Evolutionary conservation across 1,140 invertebrate genomes (phyloP), one percentile per base, ranked within the genome.

Genomic region (Diorhabda elongata): DNA sequence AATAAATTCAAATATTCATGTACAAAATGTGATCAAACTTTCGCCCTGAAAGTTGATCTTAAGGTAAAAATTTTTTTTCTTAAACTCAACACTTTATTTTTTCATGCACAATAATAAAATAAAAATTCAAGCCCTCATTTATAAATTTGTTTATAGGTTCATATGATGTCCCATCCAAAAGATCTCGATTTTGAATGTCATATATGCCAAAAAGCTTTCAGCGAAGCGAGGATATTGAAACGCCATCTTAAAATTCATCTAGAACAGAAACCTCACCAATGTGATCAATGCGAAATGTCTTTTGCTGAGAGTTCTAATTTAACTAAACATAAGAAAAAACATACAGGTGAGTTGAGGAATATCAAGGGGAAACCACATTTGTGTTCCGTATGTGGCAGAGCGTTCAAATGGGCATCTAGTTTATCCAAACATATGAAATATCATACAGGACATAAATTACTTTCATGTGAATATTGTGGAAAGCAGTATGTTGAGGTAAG

Each of bases 281-380:
- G 85, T 68, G 78, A 82, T 70, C 76, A 81, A 52, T 86, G 84
- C 70, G 79, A 82, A 66, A 85, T 85, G 80, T 79, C 80, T 2
- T 86, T 86, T 78, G 81, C 82, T 3, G 83, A 83, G 67, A 82
- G 81, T 67, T 83, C 82, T 45, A 84, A 83, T 75, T 71, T 85
- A 42, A 83, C 78, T 56, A 82, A 83, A 70, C 84, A 86, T 68
- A 80, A 82, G 70, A 81, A 84, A 64, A 81, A 82, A 62, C 84
- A 85, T 71, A 84, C 83, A 0, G 84, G 84, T 8, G 83, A 85
- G 71, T 68, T 82, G 69, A 67, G 81, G 26, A 82, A 82, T 67
- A 80, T 82, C 43, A 78, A 73, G 61, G 82, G 82, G 3, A 83
- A 83, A 73, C 82, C 81, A 43, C 81, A 83, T 76, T 72, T 83